Conservation (phyloP, 2,797 vertebrate genomes). For the Bradypodion pumilum region DNA sequence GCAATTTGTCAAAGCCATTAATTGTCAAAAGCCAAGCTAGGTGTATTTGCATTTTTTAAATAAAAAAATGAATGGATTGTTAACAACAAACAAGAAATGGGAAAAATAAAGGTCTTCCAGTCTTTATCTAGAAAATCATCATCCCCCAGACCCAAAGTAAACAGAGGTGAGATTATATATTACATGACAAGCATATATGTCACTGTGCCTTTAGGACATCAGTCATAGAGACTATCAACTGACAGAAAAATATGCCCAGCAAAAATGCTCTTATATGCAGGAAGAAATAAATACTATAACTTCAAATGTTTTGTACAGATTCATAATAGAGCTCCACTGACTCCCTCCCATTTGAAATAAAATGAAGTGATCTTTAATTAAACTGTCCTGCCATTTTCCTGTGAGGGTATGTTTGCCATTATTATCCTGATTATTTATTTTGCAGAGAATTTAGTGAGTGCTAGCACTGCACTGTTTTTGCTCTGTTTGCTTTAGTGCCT, state of each 20-base stretch:
- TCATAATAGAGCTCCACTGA: neutral
- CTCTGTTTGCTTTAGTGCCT: neutral
- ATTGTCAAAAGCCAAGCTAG: slow-evolving; percentile 47
- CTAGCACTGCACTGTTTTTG: neutral
- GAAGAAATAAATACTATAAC: neutral
- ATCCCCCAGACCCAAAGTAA: neutral
- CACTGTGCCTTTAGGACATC: neutral
- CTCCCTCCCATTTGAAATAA: neutral
- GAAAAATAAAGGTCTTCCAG: neutral
- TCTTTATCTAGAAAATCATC: neutral
- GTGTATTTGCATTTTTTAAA: slow-evolving; percentile 20
- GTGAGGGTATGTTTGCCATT: neutral
- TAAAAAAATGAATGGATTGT: slow-evolving; percentile 16
- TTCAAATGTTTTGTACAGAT: neutral
- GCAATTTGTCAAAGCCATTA: slow-evolving; percentile 31
- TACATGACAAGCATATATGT: neutral
- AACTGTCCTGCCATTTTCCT: slow-evolving; percentile 10
- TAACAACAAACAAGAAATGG: neutral
- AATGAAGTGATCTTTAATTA: neutral
- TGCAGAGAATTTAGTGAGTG: neutral
- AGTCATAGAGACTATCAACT: neutral
- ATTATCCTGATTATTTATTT: slow-evolving; percentile 26
- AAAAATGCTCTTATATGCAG: neutral
- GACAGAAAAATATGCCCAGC: neutral
- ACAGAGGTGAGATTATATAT: neutral